Percentiles rank a stretch among this genome's conserved stretches.
Conservation (phyloP, 1,140 invertebrate species). For the Sinonovacula constricta region DNA sequence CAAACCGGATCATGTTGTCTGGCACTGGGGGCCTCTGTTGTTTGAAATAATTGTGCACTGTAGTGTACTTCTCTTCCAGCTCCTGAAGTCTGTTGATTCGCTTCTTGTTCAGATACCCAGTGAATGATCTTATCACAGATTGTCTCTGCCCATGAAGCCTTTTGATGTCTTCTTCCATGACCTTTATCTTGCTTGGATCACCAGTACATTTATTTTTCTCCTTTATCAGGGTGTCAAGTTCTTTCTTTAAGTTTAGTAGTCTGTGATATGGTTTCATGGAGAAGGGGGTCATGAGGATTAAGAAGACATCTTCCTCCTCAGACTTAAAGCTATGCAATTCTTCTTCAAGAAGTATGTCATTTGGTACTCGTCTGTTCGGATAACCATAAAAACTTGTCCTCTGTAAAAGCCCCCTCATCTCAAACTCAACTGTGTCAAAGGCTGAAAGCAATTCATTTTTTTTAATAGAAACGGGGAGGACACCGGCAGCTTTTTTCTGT, state of each 20-base stretch:
- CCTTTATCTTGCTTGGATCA: not conserved
- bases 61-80: conserved; percentile 22
- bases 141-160: conserved; percentile 33
- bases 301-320: conserved; percentile 40
- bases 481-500: not conserved
- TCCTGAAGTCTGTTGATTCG: conserved; percentile 43
- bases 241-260: conserved; percentile 17
- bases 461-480: too few species aligned
- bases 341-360: conserved; percentile 25
- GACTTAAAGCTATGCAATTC: conserved; percentile 36
- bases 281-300: conserved; percentile 43
- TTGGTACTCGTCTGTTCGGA: conserved; percentile 38
- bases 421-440: conserved; percentile 20
- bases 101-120: conserved; percentile 49
- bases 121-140: conserved; percentile 30
- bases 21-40: not conserved
- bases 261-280: conserved; percentile 36
- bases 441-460: conserved; percentile 4
- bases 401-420: conserved; percentile 26
- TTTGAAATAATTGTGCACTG: conserved; percentile 43
- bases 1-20: conserved; percentile 29
- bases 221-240: not conserved
- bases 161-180: conserved; percentile 17
- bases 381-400: conserved; percentile 47
- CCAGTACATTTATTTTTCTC: too few species aligned